Evolutionary conservation across 2,888 invertebrate species (phyloP).

Genomic region (Athripsodes cinereus): DNA sequence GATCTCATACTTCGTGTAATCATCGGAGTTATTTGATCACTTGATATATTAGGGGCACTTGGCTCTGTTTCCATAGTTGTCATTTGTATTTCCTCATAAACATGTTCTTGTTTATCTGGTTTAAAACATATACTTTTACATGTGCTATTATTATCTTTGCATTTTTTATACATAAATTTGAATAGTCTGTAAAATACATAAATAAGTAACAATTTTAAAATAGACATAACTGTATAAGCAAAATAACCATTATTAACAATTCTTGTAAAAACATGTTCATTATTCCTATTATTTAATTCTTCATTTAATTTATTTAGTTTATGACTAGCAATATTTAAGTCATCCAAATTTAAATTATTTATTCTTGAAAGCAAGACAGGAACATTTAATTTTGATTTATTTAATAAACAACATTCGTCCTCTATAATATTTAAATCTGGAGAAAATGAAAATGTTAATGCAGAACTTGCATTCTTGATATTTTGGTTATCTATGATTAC

Average conservation of each 20-base stretch:
- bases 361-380: neutral
- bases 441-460: neutral
- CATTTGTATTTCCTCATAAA: too few relatives aligned
- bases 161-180: too few relatives aligned
- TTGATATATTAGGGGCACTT: too few relatives aligned
- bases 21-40: too few relatives aligned
- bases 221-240: too few relatives aligned
- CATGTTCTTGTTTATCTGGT: too few relatives aligned
- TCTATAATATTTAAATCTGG: neutral
- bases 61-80: too few relatives aligned
- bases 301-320: neutral
- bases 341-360: neutral
- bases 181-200: too few relatives aligned
- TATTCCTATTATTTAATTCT: neutral
- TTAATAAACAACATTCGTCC: neutral
- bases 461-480: neutral
- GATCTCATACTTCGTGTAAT: too few relatives aligned
- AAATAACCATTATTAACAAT: neutral
- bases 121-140: too few relatives aligned
- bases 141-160: too few relatives aligned
- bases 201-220: too few relatives aligned
- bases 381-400: neutral
- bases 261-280: neutral
- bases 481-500: neutral
- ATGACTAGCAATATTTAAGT: neutral